These are phyloP conservation scores for Corythornis madagascariensis DNA, from an alignment of 2,113 vertebrate genomes.

Conservation along the genomic window DNA sequence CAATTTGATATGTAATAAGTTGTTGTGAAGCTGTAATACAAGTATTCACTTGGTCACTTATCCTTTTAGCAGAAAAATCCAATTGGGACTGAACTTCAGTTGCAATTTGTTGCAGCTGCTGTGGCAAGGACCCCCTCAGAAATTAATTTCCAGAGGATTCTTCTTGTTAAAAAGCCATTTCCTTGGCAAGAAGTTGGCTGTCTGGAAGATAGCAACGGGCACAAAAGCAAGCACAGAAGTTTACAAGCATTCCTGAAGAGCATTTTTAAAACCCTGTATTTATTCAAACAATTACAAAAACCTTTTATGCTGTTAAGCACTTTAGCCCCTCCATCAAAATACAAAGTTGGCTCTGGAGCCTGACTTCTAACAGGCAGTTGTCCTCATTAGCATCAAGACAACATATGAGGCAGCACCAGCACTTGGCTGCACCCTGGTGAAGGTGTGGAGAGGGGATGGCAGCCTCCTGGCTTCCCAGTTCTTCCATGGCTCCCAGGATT, in stretches of 20 bases:
- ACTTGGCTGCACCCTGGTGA: neutral
- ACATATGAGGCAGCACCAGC: neutral
- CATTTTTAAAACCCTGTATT: slow-evolving; percentile 48
- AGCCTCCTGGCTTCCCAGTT: neutral
- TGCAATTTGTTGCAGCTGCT: slow-evolving; percentile 68
- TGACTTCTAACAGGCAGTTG: neutral
- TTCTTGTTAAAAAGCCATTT: slow-evolving; percentile 75
- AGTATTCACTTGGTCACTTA: slow-evolving; percentile 50
- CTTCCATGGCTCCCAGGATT: neutral
- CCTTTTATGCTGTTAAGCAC: slow-evolving; percentile 41
- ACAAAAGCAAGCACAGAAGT: slow-evolving; percentile 51
- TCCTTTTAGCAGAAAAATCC: slow-evolving; percentile 54
- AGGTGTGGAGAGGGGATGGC: neutral
- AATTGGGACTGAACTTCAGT: slow-evolving; percentile 37
- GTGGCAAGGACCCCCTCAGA: slow-evolving; percentile 52
- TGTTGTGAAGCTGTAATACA: neutral
- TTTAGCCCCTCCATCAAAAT: slow-evolving; percentile 26
- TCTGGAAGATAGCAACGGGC: slow-evolving; percentile 60
- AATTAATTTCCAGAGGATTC: slow-evolving; percentile 67
- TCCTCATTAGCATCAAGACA: slow-evolving; percentile 14
- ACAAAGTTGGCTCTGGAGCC: slow-evolving; percentile 9
- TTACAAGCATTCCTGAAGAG: slow-evolving; percentile 65
- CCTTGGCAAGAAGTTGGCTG: slow-evolving; percentile 44
- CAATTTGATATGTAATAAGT: slow-evolving; percentile 49
- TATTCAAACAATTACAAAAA: slow-evolving; percentile 65